A percentile compares a stretch with the other conserved stretches of the same genome.
phyloP scores from a whole-genome alignment of 1,140 invertebrate species.

The Drosophila virilis region DNA sequence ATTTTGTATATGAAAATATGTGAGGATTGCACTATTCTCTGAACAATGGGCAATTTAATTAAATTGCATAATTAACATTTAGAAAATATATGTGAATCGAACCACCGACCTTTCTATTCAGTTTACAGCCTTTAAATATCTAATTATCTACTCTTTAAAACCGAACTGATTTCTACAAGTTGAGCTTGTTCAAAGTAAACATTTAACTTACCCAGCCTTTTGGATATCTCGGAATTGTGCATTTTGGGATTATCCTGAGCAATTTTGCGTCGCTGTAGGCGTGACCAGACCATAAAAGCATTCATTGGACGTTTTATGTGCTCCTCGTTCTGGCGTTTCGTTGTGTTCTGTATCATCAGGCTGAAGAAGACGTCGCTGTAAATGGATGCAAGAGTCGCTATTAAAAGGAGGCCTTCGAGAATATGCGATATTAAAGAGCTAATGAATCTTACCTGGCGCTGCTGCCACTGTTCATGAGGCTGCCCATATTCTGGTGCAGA shows the following conservation, averaged over 20 bases:
- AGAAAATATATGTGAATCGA: too few species aligned
- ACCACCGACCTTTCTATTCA: too few species aligned
- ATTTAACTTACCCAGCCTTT: constrained; percentile 91
- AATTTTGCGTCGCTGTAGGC: constrained; percentile 94
- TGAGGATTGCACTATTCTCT: too few species aligned
- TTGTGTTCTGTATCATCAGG: constrained; percentile 84
- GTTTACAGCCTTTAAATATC: too few species aligned
- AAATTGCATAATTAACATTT: too few species aligned
- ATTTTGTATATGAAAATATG: too few species aligned
- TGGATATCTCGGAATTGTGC: constrained; percentile 99
- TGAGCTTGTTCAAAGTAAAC: not conserved
- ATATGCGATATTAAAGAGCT: not conserved
- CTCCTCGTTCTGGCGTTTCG: constrained; percentile 84
- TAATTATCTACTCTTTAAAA: too few species aligned
- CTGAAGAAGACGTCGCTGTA: constrained; percentile 82
- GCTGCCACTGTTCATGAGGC: constrained; percentile 82
- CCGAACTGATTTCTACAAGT: too few species aligned
- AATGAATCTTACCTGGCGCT: constrained; percentile 73
- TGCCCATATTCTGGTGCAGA: constrained; percentile 83
- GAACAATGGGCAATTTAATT: too few species aligned
- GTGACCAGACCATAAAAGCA: constrained; percentile 93
- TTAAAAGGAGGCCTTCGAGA: not conserved
- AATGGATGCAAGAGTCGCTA: not conserved
- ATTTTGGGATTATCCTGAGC: constrained; percentile 99
- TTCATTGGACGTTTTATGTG: constrained; percentile 92